Base-by-base conservation (phyloP, 2,797 vertebrate genomes). In the Labroides dimidiatus region DNA sequence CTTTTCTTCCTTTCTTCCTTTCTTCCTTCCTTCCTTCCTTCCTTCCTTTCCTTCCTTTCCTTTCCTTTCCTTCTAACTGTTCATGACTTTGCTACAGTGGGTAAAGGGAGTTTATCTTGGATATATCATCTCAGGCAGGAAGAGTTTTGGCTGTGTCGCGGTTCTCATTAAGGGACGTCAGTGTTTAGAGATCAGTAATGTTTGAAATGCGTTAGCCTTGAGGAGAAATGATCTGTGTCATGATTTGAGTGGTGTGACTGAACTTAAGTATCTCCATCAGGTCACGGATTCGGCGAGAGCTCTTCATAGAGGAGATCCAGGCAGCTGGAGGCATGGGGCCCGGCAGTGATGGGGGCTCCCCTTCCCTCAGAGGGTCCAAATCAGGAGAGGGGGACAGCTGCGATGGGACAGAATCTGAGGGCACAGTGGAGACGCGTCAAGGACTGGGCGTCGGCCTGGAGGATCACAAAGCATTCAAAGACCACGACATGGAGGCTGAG, bases 291-390 rank as follows among this genome's bases (percentile, higher is more conserved):
- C 95, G 98, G 63, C 95, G 98, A 78, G 98, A 99, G 89, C 96
- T 99, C 76, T 99, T 99, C 88, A 97, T 99, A 19, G 98, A 99
- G 87, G 98, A 99, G 91, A 99, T 99, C 87, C 98, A 99, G 92
- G 96, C 97, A 78, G 96, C 96, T 64, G 95, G 95, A 4, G 95
- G 96, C 10, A 15, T 87, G 2, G 87, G 87, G 51, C 90, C 90
- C 90, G 96, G 94, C 93, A 97, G 95, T 82, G 95, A 97, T 50
- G 96, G 96, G 16, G 97, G 97, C 66, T 99, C 97, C 24, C 97
- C 97, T 4, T 96, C 96, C 0, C 94, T 95, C 23, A 89, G 96
- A 2, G 95, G 94, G 71, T 89, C 94, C 92, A 95, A 96, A 80
- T 95, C 95, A 4, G 91, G 96, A 3, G 97, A 99, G 87, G 97